Base-by-base conservation (phyloP, 2,113 vertebrate species). In the Centropristis striata region DNA sequence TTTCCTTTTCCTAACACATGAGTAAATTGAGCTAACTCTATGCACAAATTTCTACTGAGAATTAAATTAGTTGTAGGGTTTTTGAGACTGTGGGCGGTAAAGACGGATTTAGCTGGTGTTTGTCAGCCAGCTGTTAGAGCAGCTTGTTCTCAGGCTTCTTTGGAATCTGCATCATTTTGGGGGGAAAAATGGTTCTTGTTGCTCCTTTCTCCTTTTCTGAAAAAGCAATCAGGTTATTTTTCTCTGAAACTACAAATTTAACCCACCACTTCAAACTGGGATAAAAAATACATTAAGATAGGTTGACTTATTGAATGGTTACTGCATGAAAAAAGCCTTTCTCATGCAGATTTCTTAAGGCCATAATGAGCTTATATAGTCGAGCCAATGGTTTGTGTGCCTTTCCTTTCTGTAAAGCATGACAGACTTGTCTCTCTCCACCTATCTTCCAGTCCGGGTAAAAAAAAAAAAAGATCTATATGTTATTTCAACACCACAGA, bases 41-140 rank as follows among this genome's bases (percentile, higher is more conserved):
- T 46, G 21, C 1, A 21, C 25, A 47, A 1, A 54, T 69, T 55
- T 46, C 5, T 51, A 4, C 16, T n/a, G 41, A 32, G 14, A 49
- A 46, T 27, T 21, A 39, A 3, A 46, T 41, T 25, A 47, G 23
- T 60, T 75, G 54, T 20, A 15, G 23, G 15, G 28, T 18, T 18
- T 28, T 41, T 53, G 49, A 47, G 65, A 61, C 50, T 51, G 63
- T 66, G 69, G 53, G 44, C 58, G 60, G 69, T 64, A 64, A 66
- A 64, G 37, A 64, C 8, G 0, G 46, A 60, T 78, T 75, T 63
- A 67, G 37, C 42, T 20, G 32, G 32, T 61, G 72, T 74, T 71
- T 71, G 57, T 64, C 63, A 54, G 61, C 57, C 50, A 73, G 37
- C 60, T 66, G 37, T 28, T 54, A 65, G 32, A 23, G 71, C 49